Evolutionary conservation across 2,888 invertebrate species (phyloP), one percentile per base, ranked within the genome.

Genomic region (Torymus auratus): DNA sequence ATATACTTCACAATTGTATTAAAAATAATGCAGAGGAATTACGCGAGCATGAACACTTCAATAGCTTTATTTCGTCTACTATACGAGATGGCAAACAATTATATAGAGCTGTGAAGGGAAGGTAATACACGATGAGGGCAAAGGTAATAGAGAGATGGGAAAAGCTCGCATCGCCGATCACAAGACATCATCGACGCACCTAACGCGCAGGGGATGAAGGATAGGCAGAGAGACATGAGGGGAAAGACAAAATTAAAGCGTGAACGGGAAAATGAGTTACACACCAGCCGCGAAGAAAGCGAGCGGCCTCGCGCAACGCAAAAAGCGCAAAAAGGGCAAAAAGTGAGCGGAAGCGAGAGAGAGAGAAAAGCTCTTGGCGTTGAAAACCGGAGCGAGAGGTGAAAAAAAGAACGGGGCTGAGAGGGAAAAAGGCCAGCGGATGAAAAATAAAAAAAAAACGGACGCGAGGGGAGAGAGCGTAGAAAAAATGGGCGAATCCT

Each of bases 231-330:
- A 20, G 20, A 20, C 20, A 7, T 4, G 28, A 56, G 2, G 17
- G 5, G 12, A 64, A 64, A 64, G 64, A 73, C 64, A 60, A 23
- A 75, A 75, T 75, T 60, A 67, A 67, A 75, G 60, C 58, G 2
- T 60, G 75, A 75, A 75, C 52, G 75, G 20, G 73, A 20, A 74
- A 74, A 74, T 58, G 65, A 75, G 75, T 75, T 75, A 75, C 17
- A 75, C 17, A 60, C 58, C 28, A 15, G 14, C 60, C 17, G 50
- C 20, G 15, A 50, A 60, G 41, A 67, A 60, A 75, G 20, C n/a
- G n/a, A 67, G 23, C 64, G 28, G 17, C 13, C 41, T 14, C 20
- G 73, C n/a, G 14, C 23, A 2, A n/a, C 15, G 64, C 15, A 41
- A 55, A 73, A 55, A 60, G 28, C 28, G 28, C 28, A 70, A 15